Evolutionary conservation across 2,888 invertebrate genomes (phyloP), one percentile per base, ranked within the genome.

Genomic region (Melitaea athalia): DNA sequence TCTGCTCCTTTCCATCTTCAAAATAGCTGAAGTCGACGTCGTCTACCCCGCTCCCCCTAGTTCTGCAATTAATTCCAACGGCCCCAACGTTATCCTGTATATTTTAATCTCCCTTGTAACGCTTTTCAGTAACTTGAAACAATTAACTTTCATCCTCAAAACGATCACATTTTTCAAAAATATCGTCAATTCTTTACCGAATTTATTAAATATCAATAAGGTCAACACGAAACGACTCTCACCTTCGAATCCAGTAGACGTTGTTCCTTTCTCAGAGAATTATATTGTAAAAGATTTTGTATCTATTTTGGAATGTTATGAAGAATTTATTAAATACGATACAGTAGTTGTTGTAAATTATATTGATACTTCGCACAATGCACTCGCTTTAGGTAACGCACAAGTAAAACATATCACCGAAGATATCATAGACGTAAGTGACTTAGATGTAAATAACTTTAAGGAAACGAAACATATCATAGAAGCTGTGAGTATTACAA

Each of bases 21-120:
- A 98, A 93, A 96, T 98, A 93, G 97, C 97, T 64, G 97, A 97
- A 93, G 97, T 98, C 64, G 97, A 97, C 88, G 96, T 97, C 63
- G 95, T 97, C 75, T 95, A 97, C 88, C 96, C 97, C 33, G 81
- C 91, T 0, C 95, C 95, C 45, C 93, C 94, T 5, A 94, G 94
- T 82, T 94, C 94, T 55, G 88, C 89, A 59, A 85, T 84, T 63
- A 78, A 81, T 59, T 74, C 79, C 71, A 83, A 85, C 74, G 79
- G 76, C 67, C 90, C 92, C 12, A 73, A 79, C 69, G 78, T 77
- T 69, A 77, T 78, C 71, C 75, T 89, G 69, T 89, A 89, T 72
- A 76, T 87, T 69, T 72, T 86, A 70, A 85, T 90, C 68, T 74
- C 83, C 66, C 71, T 90, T 38, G 72, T 87, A 74, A 86, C 88